A percentile compares a stretch with the other conserved stretches of the same genome.
Evolutionary conservation across 2,888 invertebrate species (phyloP).

Genomic region (Tetragnatha montana): DNA sequence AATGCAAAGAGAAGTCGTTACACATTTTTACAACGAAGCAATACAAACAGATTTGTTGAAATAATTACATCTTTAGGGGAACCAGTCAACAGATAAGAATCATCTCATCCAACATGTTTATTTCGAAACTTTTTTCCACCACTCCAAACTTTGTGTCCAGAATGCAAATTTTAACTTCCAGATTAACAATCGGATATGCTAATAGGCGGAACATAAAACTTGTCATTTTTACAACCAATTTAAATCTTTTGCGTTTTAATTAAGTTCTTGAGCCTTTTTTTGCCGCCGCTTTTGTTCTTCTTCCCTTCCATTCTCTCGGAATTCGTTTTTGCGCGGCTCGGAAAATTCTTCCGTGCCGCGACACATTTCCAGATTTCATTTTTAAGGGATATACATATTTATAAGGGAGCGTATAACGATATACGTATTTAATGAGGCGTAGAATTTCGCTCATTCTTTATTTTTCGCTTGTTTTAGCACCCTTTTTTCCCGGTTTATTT

Average conservation of each 20-base stretch:
- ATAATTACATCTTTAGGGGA: background rate
- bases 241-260: constrained; percentile 27
- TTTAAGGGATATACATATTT: constrained; percentile 32
- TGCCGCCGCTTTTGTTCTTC: background rate
- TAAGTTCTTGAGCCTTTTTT: constrained; percentile 16
- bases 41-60: background rate
- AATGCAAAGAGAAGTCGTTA: background rate
- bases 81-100: background rate
- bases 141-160: background rate
- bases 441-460: background rate
- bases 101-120: background rate
- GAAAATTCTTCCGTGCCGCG: background rate
- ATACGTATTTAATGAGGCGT: constrained; percentile 19
- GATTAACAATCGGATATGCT: constrained; percentile 43
- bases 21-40: background rate
- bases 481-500: background rate
- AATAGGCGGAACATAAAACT: constrained; percentile 24
- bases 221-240: constrained; percentile 11
- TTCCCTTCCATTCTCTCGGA: background rate
- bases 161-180: constrained; percentile 43
- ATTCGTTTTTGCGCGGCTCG: background rate
- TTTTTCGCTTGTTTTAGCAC: background rate
- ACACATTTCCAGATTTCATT: constrained; percentile 27
- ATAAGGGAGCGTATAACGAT: constrained; percentile 23
- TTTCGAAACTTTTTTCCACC: background rate